These are phyloP conservation scores for Mionectes olivaceus DNA, from an alignment of 2,797 vertebrate species.

Conservation along the genomic window DNA sequence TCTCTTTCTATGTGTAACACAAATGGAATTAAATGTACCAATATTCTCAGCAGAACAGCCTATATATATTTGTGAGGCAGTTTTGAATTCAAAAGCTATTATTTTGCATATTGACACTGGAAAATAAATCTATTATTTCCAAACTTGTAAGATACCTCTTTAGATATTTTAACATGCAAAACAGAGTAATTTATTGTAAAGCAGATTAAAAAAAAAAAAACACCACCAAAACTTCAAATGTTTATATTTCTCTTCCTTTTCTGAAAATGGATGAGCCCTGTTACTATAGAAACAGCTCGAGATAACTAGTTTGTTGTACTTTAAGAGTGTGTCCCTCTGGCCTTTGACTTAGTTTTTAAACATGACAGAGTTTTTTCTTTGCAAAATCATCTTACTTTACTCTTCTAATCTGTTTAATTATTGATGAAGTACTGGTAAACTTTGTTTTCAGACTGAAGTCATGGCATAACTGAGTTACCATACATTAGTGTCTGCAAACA, in stretches of 20 bases:
- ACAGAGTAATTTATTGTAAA: neutral
- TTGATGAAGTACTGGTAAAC: neutral
- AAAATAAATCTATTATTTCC: conserved; percentile 9
- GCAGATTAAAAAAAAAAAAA: neutral
- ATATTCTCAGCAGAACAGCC: neutral
- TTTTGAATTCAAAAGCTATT: conserved; percentile 18
- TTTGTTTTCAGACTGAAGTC: neutral
- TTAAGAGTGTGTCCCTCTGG: neutral
- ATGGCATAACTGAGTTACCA: neutral
- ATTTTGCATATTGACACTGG: neutral
- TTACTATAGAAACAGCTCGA: conserved; percentile 40
- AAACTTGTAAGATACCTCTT: neutral
- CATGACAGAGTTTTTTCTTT: neutral
- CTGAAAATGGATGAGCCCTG: conserved; percentile 21
- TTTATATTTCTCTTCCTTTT: conserved; percentile 38
- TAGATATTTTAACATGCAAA: neutral
- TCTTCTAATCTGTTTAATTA: neutral
- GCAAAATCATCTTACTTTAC: neutral
- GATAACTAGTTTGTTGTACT: conserved; percentile 12
- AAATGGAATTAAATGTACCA: conserved; percentile 40
- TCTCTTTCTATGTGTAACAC: conserved; percentile 6
- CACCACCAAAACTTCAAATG: neutral
- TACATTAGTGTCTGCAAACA: neutral
- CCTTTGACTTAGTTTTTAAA: conserved; percentile 26
- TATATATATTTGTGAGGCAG: conserved; percentile 9